phyloP scores from a whole-genome alignment of 2,113 vertebrate species.

The Myotis davidii region DNA sequence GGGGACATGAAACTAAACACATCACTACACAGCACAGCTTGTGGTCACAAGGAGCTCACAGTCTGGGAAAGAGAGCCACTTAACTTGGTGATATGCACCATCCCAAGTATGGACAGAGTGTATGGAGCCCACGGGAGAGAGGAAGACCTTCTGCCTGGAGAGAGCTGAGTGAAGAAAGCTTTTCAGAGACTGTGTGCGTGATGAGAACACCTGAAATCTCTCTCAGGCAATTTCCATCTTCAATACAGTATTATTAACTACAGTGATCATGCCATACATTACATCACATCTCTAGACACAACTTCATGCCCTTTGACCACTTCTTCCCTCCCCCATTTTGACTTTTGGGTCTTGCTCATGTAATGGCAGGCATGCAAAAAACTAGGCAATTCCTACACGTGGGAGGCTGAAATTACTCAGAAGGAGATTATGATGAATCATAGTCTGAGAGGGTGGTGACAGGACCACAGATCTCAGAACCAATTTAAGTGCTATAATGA shows the following conservation, averaged over 20 bases:
- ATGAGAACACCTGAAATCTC: background rate
- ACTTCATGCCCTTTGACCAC: background rate
- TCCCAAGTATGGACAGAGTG: background rate
- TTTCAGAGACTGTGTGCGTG: background rate
- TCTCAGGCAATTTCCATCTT: background rate
- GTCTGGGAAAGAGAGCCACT: background rate
- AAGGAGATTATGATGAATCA: conserved; percentile 44
- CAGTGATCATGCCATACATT: background rate
- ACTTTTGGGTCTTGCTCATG: background rate
- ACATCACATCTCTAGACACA: background rate
- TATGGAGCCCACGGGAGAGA: background rate
- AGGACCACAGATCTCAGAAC: conserved; percentile 24
- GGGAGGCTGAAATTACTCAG: conserved; percentile 15
- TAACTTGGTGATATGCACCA: background rate
- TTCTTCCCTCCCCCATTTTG: background rate
- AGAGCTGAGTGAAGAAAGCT: background rate
- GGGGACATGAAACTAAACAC: background rate
- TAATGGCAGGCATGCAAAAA: background rate
- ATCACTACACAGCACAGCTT: background rate
- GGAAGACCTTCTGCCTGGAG: background rate
- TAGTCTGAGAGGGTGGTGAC: background rate
- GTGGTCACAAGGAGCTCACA: background rate
- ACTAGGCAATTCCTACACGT: conserved; percentile 14
- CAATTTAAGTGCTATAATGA: conserved; percentile 47
- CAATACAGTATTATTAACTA: background rate